A percentile compares a stretch with the other conserved stretches of the same genome.
These are phyloP conservation scores for Amazona guildingii DNA, from an alignment of 2,113 vertebrate species.

Conservation along the genomic window DNA sequence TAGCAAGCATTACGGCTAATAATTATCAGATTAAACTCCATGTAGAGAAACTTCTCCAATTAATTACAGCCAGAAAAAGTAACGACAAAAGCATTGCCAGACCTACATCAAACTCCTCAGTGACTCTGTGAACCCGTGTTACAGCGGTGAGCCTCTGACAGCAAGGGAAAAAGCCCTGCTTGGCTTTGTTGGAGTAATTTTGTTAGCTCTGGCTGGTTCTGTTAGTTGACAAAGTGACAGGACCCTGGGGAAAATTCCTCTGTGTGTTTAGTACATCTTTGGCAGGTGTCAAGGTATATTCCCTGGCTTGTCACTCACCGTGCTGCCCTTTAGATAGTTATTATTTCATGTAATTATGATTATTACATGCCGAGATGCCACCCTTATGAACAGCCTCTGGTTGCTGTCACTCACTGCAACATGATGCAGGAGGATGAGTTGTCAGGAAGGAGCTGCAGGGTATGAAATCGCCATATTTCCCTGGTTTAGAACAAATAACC, in stretches of 20 bases:
- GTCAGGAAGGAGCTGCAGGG: conserved; percentile 33
- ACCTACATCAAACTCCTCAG: not conserved
- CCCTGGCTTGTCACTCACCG: conserved; percentile 74
- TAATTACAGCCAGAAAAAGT: conserved; percentile 49
- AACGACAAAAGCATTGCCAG: conserved; percentile 7
- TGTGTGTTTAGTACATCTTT: conserved; percentile 67
- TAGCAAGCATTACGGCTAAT: conserved; percentile 2
- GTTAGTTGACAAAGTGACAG: conserved; percentile 70
- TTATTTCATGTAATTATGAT: conserved; percentile 81
- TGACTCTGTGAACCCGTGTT: not conserved
- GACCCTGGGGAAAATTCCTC: conserved; percentile 61
- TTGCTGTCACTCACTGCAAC: conserved; percentile 74
- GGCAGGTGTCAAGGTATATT: conserved; percentile 79
- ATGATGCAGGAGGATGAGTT: conserved; percentile 46
- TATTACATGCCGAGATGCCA: conserved; percentile 75
- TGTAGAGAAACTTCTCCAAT: conserved; percentile 1
- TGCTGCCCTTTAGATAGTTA: conserved; percentile 76
- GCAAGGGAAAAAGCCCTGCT: conserved; percentile 21
- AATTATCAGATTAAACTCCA: conserved; percentile 37
- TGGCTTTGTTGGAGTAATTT: conserved; percentile 66
- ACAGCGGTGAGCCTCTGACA: conserved; percentile 2
- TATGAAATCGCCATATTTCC: conserved; percentile 2
- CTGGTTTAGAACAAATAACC: not conserved
- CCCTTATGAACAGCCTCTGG: conserved; percentile 74
- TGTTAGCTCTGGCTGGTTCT: conserved; percentile 67